Percentiles rank a stretch among this genome's conserved stretches.
Evolutionary conservation across 2,113 vertebrate species (phyloP).

Genomic region (Galeopterus variegatus): DNA sequence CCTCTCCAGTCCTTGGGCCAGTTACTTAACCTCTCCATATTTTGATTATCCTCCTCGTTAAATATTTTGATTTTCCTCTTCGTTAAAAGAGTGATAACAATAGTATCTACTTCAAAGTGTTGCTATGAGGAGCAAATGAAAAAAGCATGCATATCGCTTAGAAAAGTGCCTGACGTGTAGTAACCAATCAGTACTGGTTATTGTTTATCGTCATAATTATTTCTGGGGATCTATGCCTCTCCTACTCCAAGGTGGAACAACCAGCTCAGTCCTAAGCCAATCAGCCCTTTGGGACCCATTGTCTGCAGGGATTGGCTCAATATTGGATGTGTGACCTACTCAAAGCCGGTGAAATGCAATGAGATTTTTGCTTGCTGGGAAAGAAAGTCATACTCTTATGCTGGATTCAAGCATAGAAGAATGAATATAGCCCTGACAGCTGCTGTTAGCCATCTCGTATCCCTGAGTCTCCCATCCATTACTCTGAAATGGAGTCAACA

Average conservation of each 20-base stretch:
- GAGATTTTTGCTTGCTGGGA: neutral
- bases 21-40: neutral
- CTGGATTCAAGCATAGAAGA: neutral
- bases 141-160: neutral
- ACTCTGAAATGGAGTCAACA: neutral
- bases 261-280: neutral
- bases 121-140: neutral
- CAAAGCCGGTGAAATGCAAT: neutral
- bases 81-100: neutral
- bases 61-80: neutral
- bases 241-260: neutral
- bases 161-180: neutral
- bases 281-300: neutral
- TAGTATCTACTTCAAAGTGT: neutral
- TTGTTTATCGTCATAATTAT: neutral
- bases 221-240: neutral
- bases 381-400: neutral
- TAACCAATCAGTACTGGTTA: neutral
- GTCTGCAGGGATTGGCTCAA: neutral
- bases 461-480: neutral
- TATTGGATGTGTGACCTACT: neutral
- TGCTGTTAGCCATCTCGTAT: neutral
- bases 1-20: neutral
- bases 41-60: neutral
- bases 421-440: neutral